Conservation (phyloP, 2,113 vertebrate species). For the Python bivittatus region DNA sequence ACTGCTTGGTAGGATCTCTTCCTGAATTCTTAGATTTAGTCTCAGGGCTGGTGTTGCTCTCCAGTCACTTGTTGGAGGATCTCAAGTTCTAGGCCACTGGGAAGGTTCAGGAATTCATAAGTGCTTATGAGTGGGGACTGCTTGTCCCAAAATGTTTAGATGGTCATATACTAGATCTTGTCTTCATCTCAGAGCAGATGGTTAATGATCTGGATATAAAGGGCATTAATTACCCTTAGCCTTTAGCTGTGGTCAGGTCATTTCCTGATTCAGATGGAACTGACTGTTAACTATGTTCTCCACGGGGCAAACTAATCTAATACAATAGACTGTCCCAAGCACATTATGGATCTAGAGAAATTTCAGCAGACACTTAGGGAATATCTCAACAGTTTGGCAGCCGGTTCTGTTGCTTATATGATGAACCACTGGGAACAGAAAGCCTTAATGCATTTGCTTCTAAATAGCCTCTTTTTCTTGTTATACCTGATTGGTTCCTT, state of each 20-base stretch:
- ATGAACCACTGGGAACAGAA: background rate
- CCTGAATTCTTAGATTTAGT: background rate
- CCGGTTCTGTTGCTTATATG: background rate
- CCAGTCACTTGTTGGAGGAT: background rate
- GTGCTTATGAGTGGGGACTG: background rate
- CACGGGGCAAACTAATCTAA: background rate
- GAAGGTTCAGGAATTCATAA: background rate
- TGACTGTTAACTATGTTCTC: background rate
- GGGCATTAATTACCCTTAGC: background rate
- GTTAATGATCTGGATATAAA: background rate
- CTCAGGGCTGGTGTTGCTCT: background rate
- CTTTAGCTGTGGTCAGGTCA: background rate
- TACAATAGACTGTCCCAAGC: background rate
- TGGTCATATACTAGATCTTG: background rate
- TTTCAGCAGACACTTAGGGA: background rate
- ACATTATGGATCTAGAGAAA: background rate
- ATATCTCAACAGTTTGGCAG: background rate
- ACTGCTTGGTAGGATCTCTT: background rate
- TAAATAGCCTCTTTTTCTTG: background rate
- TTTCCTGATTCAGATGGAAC: background rate
- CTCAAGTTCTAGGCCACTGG: background rate
- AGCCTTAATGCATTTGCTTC: background rate
- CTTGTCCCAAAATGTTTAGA: background rate
- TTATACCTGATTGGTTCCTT: background rate
- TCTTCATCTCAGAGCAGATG: background rate